Conservation (phyloP, 2,797 vertebrate species). For the Meda fulgida region DNA sequence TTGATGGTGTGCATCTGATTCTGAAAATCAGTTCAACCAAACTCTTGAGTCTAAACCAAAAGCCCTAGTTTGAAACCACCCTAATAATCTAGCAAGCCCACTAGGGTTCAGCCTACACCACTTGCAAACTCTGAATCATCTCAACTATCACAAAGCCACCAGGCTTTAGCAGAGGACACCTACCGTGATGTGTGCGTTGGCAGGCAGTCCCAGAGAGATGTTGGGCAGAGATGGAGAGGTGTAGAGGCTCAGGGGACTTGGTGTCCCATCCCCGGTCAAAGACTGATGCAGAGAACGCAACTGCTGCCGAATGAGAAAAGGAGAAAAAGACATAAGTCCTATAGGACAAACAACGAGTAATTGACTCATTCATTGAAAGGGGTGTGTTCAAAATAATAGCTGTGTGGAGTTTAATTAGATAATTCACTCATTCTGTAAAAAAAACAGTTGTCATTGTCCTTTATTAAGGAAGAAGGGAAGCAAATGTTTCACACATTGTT, state of each 20-base stretch:
- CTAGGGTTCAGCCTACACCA: slow-evolving; percentile 9
- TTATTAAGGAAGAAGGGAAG: no score
- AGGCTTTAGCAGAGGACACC: slow-evolving; percentile 62
- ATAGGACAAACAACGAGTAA: not conserved
- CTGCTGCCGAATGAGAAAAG: slow-evolving; percentile 68
- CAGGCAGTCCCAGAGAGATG: slow-evolving; percentile 93
- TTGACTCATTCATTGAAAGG: no score
- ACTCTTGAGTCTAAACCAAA: not conserved
- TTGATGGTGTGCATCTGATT: not conserved
- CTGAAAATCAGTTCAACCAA: slow-evolving; percentile 2
- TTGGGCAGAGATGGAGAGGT: slow-evolving; percentile 96
- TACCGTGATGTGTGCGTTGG: slow-evolving; percentile 90
- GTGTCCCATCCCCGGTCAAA: slow-evolving; percentile 85
- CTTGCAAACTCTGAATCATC: slow-evolving; percentile 12
- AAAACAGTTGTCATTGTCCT: no score
- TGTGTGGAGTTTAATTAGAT: no score
- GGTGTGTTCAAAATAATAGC: no score
- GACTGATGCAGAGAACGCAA: slow-evolving; percentile 89
- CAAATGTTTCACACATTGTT: no score
- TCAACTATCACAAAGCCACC: not conserved
- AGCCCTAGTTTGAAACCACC: not conserved
- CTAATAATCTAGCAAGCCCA: not conserved
- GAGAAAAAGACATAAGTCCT: slow-evolving; percentile 7
- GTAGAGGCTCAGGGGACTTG: slow-evolving; percentile 91
- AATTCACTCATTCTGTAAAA: no score